phyloP scores from a whole-genome alignment of 2,797 vertebrate genomes.

The Hippoglossus hippoglossus region DNA sequence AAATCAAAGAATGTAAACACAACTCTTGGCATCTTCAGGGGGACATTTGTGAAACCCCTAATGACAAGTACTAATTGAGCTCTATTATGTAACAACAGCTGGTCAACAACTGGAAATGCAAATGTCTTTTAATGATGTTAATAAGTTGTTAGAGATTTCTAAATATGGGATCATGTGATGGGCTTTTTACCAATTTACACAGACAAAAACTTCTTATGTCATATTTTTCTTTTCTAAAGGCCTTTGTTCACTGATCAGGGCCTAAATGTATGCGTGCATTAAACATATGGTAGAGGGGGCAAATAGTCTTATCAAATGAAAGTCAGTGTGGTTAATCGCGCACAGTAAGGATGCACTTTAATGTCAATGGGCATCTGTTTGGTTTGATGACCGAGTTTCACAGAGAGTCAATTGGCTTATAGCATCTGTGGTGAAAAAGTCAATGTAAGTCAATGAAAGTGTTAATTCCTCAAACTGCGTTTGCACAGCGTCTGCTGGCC shows the following conservation, averaged over 20 bases:
- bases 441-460: conserved; percentile 63
- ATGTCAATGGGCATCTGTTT: conserved; percentile 21
- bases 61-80: neutral
- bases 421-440: conserved; percentile 30
- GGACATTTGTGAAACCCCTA: neutral
- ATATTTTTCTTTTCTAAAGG: neutral
- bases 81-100: neutral
- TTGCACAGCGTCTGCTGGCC: conserved; percentile 72
- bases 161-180: neutral
- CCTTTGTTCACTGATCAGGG: too few species aligned
- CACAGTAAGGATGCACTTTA: conserved; percentile 13
- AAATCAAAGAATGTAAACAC: too few species aligned
- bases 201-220: conserved; percentile 3
- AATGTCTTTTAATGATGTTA: neutral
- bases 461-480: conserved; percentile 64
- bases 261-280: neutral
- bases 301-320: conserved; percentile 22
- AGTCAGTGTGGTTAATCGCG: conserved; percentile 6
- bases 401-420: conserved; percentile 31
- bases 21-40: neutral
- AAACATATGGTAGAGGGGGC: neutral
- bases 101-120: neutral
- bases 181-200: neutral
- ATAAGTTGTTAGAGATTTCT: neutral
- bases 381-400: conserved; percentile 30